Conservation (phyloP, 2,797 vertebrate species). For the Microctenopoma stevenorrisi region DNA sequence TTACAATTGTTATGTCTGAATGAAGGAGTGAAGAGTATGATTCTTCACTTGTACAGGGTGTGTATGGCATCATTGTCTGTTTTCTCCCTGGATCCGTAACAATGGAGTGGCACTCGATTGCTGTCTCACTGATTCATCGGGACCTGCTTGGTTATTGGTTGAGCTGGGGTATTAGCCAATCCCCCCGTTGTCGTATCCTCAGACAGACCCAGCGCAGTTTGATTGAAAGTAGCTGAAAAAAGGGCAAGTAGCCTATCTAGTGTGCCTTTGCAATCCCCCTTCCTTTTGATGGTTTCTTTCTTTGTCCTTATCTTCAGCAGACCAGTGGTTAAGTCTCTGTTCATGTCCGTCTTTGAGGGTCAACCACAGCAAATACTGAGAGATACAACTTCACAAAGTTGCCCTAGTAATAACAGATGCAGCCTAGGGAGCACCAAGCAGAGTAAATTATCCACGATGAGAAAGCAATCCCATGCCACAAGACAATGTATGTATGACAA, state of each 20-base stretch:
- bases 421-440: conserved; percentile 55
- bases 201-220: conserved; percentile 65
- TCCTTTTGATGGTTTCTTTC: conserved; percentile 69
- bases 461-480: conserved; percentile 72
- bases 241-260: conserved; percentile 81
- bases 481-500: conserved; percentile 67
- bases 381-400: conserved; percentile 53
- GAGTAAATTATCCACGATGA: conserved; percentile 63
- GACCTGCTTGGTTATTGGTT: conserved; percentile 55
- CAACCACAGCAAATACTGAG: conserved; percentile 64
- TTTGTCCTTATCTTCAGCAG: conserved; percentile 73
- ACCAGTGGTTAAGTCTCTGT: conserved; percentile 69
- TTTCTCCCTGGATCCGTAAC: conserved; percentile 65
- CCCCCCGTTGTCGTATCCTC: conserved; percentile 50
- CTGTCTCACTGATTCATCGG: conserved; percentile 69
- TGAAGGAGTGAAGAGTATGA: conserved; percentile 49
- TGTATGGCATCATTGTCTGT: conserved; percentile 64
- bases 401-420: conserved; percentile 48
- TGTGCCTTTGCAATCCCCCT: conserved; percentile 83
- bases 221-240: conserved; percentile 76
- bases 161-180: conserved; percentile 58
- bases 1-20: conserved; percentile 55
- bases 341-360: conserved; percentile 70
- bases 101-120: conserved; percentile 70
- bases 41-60: conserved; percentile 56